Evolutionary conservation across 2,888 invertebrate genomes (phyloP), one percentile per base, ranked within the genome.

Genomic region (Suillia variegata): DNA sequence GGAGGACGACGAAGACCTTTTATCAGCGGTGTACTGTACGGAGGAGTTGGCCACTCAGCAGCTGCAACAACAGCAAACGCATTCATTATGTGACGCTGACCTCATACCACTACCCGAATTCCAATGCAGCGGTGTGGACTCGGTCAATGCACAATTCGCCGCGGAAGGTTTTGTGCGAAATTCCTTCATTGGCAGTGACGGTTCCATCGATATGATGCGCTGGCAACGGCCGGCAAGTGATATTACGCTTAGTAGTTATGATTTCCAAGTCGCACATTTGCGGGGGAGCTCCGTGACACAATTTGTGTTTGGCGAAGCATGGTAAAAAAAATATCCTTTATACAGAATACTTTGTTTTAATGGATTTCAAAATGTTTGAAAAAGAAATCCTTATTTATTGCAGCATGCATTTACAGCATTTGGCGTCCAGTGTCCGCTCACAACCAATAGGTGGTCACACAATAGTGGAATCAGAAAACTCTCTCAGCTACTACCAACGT

Each of bases 1-100:
- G 2, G 81, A 82, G 54, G 82, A 81, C 52, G 82, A 81, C 52
- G 81, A 81, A 58, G 77, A 78, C 24, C 69, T 81, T 31, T 60
- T 81, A 2, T 74, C 73, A 3, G 73, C 69, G 1, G 58, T 79
- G 13, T 74, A 68, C n/a, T n/a, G n/a, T n/a, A n/a, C n/a, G n/a
- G n/a, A n/a, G n/a, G n/a, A n/a, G n/a, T n/a, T n/a, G n/a, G n/a
- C n/a, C n/a, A n/a, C n/a, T 51, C 59, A 77, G 17, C 68, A 71
- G 45, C 76, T 74, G 17, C 76, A 79, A 20, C 75, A 75, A 67
- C 58, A 53, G 21, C 58, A 55, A n/a, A 48, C 21, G 1, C 47
- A 64, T 33, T 54, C 59, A n/a, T n/a, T 38, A 8, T 48, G 53
- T 13, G 69, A 68, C 53, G 60, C 61, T 5, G n/a, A n/a, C n/a